phyloP scores from a whole-genome alignment of 2,888 invertebrate species.

The Latheticus oryzae region DNA sequence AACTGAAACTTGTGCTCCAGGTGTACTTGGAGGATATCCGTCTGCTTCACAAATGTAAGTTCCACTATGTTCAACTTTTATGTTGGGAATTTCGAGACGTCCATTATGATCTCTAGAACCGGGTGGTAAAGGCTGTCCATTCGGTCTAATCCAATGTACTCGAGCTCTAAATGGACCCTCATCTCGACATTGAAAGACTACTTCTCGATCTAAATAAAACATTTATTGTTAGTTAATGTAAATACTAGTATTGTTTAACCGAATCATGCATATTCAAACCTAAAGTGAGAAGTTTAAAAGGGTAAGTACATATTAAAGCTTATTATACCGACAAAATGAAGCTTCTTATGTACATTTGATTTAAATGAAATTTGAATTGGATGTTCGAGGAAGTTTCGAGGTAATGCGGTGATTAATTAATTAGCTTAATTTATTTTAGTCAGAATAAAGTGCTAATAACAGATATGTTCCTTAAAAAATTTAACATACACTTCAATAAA shows the following conservation, averaged over 20 bases:
- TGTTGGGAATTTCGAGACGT: conserved; percentile 86
- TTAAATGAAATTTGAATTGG: conserved; percentile 27
- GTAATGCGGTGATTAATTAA: conserved; percentile 1
- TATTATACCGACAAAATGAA: conserved; percentile 10
- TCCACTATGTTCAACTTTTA: conserved; percentile 81
- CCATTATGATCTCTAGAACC: conserved; percentile 82
- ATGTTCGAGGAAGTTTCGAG: too few relatives aligned
- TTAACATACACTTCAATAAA: too few relatives aligned
- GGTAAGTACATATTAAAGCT: conserved; percentile 26
- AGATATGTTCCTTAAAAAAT: too few relatives aligned
- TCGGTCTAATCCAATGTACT: conserved; percentile 81
- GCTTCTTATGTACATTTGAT: conserved; percentile 2
- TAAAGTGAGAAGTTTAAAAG: conserved; percentile 10
- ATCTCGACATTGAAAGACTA: conserved; percentile 93
- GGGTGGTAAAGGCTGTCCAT: conserved; percentile 78
- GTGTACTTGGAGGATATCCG: conserved; percentile 71
- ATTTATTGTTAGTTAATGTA: too few relatives aligned
- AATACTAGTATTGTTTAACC: too few relatives aligned
- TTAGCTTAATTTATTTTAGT: too few relatives aligned
- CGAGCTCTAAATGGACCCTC: conserved; percentile 83
- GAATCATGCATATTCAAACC: conserved; percentile 29
- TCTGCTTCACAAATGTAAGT: conserved; percentile 86
- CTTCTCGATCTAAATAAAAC: conserved; percentile 80
- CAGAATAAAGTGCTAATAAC: too few relatives aligned
- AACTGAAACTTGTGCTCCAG: conserved; percentile 77